phyloP scores from a whole-genome alignment of 2,797 vertebrate genomes.

The Australoheros facetus region DNA sequence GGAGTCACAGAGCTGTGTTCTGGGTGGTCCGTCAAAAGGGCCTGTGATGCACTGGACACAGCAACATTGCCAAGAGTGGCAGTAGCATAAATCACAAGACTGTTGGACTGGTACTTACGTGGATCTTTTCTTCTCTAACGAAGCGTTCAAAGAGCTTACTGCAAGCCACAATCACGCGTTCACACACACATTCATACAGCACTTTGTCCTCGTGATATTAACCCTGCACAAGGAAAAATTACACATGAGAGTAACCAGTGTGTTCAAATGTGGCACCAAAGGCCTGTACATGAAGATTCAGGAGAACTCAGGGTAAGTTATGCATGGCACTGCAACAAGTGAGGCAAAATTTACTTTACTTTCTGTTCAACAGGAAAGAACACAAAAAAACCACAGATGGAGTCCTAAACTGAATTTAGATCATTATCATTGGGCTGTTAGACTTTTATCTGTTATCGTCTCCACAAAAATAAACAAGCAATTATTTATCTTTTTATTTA shows the following conservation, averaged over 20 bases:
- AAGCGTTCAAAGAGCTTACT: background rate
- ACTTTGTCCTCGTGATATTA: too few relatives aligned
- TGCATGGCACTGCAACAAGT: background rate
- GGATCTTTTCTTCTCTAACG: background rate
- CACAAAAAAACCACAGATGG: rapidly evolving
- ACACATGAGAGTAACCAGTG: background rate
- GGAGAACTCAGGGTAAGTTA: background rate
- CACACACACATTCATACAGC: background rate
- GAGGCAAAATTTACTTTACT: background rate
- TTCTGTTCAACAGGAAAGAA: background rate
- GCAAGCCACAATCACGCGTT: background rate
- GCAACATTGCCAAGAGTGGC: background rate
- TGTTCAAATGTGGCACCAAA: background rate
- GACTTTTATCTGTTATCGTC: background rate
- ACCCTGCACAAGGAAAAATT: background rate
- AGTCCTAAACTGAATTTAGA: background rate
- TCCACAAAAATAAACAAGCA: background rate
- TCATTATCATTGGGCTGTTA: background rate
- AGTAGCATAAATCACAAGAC: background rate
- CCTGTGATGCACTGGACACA: background rate
- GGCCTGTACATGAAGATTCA: background rate
- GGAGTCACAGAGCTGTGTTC: background rate
- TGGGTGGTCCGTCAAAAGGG: background rate
- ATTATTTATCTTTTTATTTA: background rate
- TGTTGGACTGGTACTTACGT: background rate